Base-by-base conservation (phyloP, 2,888 invertebrate genomes). In the Tiliacea aurago region DNA sequence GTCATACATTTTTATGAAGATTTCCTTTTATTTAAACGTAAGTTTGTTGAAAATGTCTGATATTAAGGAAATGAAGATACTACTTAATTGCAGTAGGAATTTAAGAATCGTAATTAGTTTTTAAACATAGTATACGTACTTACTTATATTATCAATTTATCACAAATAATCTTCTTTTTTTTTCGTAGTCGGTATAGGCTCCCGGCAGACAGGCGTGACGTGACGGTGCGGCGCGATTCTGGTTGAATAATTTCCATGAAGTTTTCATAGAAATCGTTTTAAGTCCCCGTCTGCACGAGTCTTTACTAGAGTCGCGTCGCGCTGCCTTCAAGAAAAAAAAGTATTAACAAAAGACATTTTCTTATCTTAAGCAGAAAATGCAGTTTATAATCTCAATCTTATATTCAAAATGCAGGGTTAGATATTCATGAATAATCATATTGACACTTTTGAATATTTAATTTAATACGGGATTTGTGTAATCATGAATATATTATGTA, bases 401-500 rank as follows among this genome's bases (percentile, higher is more conserved):
- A 55, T 45, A 59, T 73, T 53, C 13, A 23, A 67, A 53, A 80
- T 80, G 61, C 47, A 55, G 13, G 15, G 41, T 65, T 61, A 70
- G 53, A 43, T 43, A 43, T 55, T 59, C 59, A 78, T 78, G 80
- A 80, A 73, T 78, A 79, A 67, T 58, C 62, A 58, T 63, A 64
- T 80, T 55, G 63, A 73, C 74, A 64, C 47, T 66, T 67, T 64
- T 78, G 80, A 64, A 78, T 78, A 68, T 74, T 64, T 45, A 64
- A 64, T 68, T 53, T 18, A n/a, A 56, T 33, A 45, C 65, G 11
- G 23, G 33, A 51, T 65, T 78, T 65, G 72, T 53, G 20, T 47
- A 15, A 47, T 63, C 18, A 28, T 69, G n/a, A 51, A 75, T 69
- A 18, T 43, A 55, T 72, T 28, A 49, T 15, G 13, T 37, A 37